Evolutionary conservation across 30 jellyfish, hydroid and myxozoan genomes (phyloP).

Genomic region (Turritopsis rubra): DNA sequence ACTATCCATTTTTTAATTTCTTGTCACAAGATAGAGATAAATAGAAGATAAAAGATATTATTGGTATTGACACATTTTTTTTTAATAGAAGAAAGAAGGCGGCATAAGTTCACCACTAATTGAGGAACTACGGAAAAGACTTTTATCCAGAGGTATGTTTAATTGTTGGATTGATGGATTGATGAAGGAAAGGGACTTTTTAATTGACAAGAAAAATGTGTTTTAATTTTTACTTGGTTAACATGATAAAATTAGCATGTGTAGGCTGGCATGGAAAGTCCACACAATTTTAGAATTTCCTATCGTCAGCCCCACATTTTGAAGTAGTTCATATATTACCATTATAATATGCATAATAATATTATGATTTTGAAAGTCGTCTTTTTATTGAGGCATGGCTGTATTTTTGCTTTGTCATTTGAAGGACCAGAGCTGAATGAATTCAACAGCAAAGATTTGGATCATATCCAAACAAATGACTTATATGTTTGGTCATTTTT

Average conservation of each 20-base stretch:
- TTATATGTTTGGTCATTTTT: conserved; percentile 76
- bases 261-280: too few relatives aligned
- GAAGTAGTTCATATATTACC: too few relatives aligned
- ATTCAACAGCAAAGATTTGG: conserved; percentile 79
- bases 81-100: conserved; percentile 10
- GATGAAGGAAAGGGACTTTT: too few relatives aligned
- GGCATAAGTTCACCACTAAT: not conserved
- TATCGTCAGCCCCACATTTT: too few relatives aligned
- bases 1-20: not conserved
- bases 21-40: not conserved
- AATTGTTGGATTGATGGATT: not conserved
- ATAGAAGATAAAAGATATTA: too few relatives aligned
- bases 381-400: too few relatives aligned
- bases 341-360: too few relatives aligned
- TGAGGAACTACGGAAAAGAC: conserved; percentile 27
- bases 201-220: too few relatives aligned
- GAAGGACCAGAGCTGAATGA: conserved; percentile 68
- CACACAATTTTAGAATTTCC: too few relatives aligned
- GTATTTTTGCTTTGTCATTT: not conserved
- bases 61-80: too few relatives aligned
- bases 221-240: too few relatives aligned
- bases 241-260: too few relatives aligned
- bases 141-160: conserved; percentile 21
- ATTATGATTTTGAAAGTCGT: not conserved
- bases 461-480: conserved; percentile 51